phyloP scores from a whole-genome alignment of 2,797 vertebrate genomes.

The Oryzias sinensis region DNA sequence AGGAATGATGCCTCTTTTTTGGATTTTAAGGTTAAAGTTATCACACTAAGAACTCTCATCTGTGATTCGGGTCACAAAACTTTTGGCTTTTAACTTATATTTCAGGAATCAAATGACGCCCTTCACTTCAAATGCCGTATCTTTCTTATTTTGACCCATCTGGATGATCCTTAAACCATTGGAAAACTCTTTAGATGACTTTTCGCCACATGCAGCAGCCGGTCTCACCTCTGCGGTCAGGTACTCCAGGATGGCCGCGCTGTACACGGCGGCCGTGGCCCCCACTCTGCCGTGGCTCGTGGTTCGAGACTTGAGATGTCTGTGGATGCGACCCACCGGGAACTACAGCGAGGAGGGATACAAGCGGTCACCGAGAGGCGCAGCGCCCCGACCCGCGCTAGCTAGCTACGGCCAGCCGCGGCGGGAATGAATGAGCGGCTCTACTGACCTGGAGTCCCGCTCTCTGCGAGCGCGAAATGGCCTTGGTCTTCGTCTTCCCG shows the following conservation, averaged over 20 bases:
- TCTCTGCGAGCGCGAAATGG: constrained; percentile 94
- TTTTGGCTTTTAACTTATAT: too few species aligned
- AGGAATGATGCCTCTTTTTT: too few species aligned
- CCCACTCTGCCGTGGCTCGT: constrained; percentile 83
- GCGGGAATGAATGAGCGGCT: constrained; percentile 33
- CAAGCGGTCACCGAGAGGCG: background rate
- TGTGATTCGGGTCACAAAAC: too few species aligned
- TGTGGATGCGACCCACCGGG: constrained; percentile 83
- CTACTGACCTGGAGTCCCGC: constrained; percentile 88
- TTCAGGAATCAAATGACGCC: too few species aligned
- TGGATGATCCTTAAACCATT: too few species aligned
- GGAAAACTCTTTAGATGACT: too few species aligned
- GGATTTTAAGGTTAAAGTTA: too few species aligned
- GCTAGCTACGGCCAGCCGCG: constrained; percentile 1
- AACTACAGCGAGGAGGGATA: constrained; percentile 54
- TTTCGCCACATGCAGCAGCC: too few species aligned
- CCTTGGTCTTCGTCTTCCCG: constrained; percentile 95
- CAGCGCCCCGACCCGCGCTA: too few species aligned
- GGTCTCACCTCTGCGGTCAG: constrained; percentile 89
- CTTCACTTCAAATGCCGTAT: too few species aligned
- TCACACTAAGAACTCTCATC: too few species aligned
- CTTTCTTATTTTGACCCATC: too few species aligned
- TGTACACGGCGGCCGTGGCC: constrained; percentile 82
- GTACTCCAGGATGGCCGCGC: constrained; percentile 85
- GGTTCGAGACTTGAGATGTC: constrained; percentile 82